Evolutionary conservation across 2,888 invertebrate species (phyloP).

Genomic region (Cephus pygmeus): DNA sequence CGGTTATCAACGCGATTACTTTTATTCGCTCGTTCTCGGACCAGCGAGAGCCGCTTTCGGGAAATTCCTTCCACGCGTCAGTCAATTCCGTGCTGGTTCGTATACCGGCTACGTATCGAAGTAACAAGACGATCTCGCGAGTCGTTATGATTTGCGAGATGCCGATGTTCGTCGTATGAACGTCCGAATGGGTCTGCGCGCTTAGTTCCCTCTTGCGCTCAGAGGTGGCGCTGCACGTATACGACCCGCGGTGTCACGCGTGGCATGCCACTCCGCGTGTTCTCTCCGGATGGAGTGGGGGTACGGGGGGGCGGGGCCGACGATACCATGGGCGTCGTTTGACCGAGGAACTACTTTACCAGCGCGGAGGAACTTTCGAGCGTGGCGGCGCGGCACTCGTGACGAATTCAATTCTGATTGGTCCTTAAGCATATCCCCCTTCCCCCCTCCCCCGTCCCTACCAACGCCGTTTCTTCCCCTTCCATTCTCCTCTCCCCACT

Average conservation of each 20-base stretch:
- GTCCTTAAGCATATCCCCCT: constrained; percentile 68
- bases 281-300: constrained; percentile 46
- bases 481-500: constrained; percentile 55
- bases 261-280: constrained; percentile 41
- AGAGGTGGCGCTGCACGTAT: constrained; percentile 67
- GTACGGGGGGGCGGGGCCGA: constrained; percentile 54
- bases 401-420: constrained; percentile 74
- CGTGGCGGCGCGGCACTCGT: constrained; percentile 63
- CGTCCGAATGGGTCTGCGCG: constrained; percentile 68
- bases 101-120: not conserved
- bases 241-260: constrained; percentile 22
- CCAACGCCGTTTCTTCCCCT: constrained; percentile 48
- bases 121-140: constrained; percentile 20
- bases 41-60: constrained; percentile 12
- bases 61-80: constrained; percentile 10
- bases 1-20: constrained; percentile 31
- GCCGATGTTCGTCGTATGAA: constrained; percentile 70
- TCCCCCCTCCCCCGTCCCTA: constrained; percentile 42
- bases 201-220: constrained; percentile 63
- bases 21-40: constrained; percentile 13
- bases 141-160: constrained; percentile 25
- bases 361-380: constrained; percentile 56
- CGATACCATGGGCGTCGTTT: constrained; percentile 59
- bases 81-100: not conserved
- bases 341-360: constrained; percentile 58